Base-by-base conservation (phyloP, 2,888 invertebrate species). In the Drosophila anomalipes region DNA sequence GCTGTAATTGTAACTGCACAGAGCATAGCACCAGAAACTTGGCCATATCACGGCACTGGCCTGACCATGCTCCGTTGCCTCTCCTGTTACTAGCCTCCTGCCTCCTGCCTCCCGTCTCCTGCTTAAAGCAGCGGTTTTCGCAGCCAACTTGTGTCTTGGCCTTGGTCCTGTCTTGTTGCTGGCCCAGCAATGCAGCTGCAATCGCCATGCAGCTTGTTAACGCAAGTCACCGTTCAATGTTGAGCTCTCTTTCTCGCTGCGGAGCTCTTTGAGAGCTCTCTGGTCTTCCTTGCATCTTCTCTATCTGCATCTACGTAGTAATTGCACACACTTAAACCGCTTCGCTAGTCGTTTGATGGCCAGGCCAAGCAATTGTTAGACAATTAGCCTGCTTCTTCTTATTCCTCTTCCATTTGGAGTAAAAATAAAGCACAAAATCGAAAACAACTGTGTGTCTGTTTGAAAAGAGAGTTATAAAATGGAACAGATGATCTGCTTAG, bases 311-410 rank as follows among this genome's bases (percentile, higher is more conserved):
- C 90, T 72, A 26, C 33, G 64, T 70, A 61, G 83, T 86, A 86
- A 86, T 86, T 90, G 86, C 90, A 81, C 77, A 86, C 82, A 90
- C 86, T 86, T 88, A 88, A 88, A 79, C 77, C 86, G 90, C 90
- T 88, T 86, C 81, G 86, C 83, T 74, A 77, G 72, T 78, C 87
- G 79, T 78, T 76, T 80, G 77, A 89, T 87, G 82, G 75, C 64
- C 73, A 70, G 73, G 68, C 63, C 76, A 70, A 70, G 83, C 91
- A 89, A 87, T 90, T 91, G 87, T 78, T 72, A 77, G 72, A 85
- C 90, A 87, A 85, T 85, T 85, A 89, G 90, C 64, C 73, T 65
- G 64, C 70, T 68, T 74, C 65, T 73, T 59, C 52, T 69, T 60
- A 53, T 54, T 56, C 41, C 28, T 26, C 19, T 37, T 35, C 19